phyloP scores from a whole-genome alignment of 1,140 invertebrate genomes.

The Olivierus martensii region DNA sequence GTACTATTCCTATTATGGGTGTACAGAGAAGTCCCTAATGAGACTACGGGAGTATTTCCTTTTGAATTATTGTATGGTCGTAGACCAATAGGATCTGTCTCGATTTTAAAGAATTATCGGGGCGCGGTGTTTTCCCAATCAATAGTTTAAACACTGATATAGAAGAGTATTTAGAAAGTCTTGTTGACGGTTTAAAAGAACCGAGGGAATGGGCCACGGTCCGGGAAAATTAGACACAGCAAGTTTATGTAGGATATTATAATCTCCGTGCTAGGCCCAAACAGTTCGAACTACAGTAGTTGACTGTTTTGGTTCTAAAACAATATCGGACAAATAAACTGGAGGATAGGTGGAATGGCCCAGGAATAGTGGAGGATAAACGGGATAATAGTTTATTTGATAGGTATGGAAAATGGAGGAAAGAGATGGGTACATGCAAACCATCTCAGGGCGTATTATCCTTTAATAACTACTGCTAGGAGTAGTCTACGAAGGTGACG shows the following conservation, averaged over 20 bases:
- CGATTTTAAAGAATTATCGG: no score
- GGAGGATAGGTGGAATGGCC: no score
- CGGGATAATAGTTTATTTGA: no score
- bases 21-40: background rate
- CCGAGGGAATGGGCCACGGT: background rate
- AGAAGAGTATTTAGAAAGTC: background rate
- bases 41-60: background rate
- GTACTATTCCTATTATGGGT: background rate
- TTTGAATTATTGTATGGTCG: constrained; percentile 2
- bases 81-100: background rate
- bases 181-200: background rate
- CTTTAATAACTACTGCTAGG: no score
- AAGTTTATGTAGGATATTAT: background rate
- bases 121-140: no score
- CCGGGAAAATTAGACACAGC: background rate
- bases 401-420: no score
- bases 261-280: background rate
- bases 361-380: no score
- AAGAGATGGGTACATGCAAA: no score
- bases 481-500: no score
- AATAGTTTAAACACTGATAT: background rate
- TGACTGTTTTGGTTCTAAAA: background rate
- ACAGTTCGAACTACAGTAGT: background rate
- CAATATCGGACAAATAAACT: no score
- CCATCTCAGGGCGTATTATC: no score